phyloP scores from a whole-genome alignment of 2,888 invertebrate genomes.

The Hermodice carunculata region DNA sequence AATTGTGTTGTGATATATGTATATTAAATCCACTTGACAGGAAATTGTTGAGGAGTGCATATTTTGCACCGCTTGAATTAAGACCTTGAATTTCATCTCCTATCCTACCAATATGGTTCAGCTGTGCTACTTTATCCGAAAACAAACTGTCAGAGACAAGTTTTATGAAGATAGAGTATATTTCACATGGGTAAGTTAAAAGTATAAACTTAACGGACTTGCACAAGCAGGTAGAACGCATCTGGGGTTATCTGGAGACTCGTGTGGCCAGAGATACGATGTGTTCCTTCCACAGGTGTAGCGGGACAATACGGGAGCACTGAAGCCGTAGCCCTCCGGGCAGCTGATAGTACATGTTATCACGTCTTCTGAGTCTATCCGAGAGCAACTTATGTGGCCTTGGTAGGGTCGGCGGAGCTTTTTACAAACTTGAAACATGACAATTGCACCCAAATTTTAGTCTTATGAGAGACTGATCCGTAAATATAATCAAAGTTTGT shows the following conservation, averaged over 20 bases:
- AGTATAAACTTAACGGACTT: conserved; percentile 13
- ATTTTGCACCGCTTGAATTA: too few relatives aligned
- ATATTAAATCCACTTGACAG: too few relatives aligned
- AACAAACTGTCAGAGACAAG: not conserved
- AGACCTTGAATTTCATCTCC: too few relatives aligned
- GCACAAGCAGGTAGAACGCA: conserved; percentile 36
- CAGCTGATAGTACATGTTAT: conserved; percentile 47
- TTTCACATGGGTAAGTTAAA: not conserved
- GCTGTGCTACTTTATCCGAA: too few relatives aligned
- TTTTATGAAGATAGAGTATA: not conserved
- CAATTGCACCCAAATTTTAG: too few relatives aligned
- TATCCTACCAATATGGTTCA: too few relatives aligned
- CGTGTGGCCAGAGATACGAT: conserved; percentile 37
- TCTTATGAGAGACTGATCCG: too few relatives aligned
- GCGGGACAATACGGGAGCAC: conserved; percentile 23
- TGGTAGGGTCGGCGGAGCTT: conserved; percentile 47
- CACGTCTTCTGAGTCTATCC: conserved; percentile 41
- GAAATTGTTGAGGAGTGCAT: too few relatives aligned
- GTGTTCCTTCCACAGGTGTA: conserved; percentile 36
- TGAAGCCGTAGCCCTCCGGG: conserved; percentile 37
- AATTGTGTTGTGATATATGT: too few relatives aligned
- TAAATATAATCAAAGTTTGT: too few relatives aligned
- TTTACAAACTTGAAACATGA: conserved; percentile 23
- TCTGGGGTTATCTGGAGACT: conserved; percentile 38
- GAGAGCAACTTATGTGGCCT: conserved; percentile 56